These are phyloP conservation scores for Falco columbarius DNA, from an alignment of 2,797 vertebrate genomes.

Conservation along the genomic window DNA sequence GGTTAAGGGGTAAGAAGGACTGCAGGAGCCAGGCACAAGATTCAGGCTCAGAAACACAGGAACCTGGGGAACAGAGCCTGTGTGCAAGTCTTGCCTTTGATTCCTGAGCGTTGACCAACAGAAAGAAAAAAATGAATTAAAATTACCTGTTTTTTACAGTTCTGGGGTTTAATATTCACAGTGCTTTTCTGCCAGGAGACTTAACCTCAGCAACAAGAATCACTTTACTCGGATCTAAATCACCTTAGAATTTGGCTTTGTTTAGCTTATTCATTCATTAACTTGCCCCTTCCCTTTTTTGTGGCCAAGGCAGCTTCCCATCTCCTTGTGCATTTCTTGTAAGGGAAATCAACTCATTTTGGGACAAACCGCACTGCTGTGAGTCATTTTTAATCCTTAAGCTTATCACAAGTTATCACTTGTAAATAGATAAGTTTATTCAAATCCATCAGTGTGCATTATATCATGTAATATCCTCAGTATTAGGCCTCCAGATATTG, in stretches of 20 bases:
- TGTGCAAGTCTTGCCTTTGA: not conserved
- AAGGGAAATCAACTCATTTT: not conserved
- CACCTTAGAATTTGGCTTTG: not conserved
- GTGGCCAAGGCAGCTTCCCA: not conserved
- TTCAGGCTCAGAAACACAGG: not conserved
- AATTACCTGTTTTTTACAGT: not conserved
- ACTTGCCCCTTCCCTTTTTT: not conserved
- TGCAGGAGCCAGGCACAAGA: not conserved
- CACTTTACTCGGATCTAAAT: not conserved
- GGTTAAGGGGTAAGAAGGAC: not conserved
- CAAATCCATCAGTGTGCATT: not conserved
- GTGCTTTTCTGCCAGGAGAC: not conserved
- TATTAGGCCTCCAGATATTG: not conserved
- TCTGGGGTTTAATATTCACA: not conserved
- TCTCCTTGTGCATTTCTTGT: not conserved
- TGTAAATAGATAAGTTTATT: slow-evolving; percentile 23
- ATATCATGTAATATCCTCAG: slow-evolving; percentile 13
- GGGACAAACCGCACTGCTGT: not conserved
- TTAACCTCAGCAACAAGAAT: not conserved
- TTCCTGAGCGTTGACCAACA: not conserved
- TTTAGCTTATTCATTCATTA: not conserved
- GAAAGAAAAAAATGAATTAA: not conserved
- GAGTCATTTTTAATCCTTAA: slow-evolving; percentile 19
- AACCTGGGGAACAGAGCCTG: not conserved
- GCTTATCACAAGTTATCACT: not conserved